A percentile compares a stretch with the other conserved stretches of the same genome.
Conservation (phyloP, 1,140 invertebrate genomes). For the Amyelois transitella region DNA sequence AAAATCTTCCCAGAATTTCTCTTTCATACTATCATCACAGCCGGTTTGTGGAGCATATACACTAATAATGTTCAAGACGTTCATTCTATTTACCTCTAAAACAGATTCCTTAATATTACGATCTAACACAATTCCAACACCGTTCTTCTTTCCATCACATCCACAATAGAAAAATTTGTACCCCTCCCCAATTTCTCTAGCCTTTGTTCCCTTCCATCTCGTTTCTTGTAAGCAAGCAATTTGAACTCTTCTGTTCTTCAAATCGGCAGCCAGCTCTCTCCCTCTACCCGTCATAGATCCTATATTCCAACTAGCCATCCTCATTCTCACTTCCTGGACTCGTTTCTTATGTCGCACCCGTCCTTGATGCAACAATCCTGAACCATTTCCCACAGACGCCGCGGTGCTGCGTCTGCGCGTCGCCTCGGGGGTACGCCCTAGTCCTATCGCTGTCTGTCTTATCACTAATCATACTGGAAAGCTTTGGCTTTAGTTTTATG, state of each 20-base stretch:
- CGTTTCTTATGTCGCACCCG: constrained; percentile 9
- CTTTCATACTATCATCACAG: constrained; percentile 15
- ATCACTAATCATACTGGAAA: no score
- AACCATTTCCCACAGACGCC: background rate
- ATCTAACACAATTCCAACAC: background rate
- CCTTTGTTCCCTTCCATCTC: constrained; percentile 19
- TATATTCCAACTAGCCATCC: constrained; percentile 11
- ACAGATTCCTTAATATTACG: background rate
- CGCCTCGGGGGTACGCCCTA: no score
- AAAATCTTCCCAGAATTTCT: constrained; percentile 12
- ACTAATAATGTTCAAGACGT: constrained; percentile 17
- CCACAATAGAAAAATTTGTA: constrained; percentile 14
- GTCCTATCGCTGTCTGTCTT: no score
- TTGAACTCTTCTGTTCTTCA: constrained; percentile 14
- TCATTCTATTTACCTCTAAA: constrained; percentile 17
- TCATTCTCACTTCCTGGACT: constrained; percentile 8
- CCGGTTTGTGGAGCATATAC: constrained; percentile 23
- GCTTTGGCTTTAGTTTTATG: no score
- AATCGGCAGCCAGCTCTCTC: constrained; percentile 11
- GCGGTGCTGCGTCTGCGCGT: no score
- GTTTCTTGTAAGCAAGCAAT: constrained; percentile 22
- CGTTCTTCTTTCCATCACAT: background rate
- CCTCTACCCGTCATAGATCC: constrained; percentile 15
- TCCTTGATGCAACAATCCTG: background rate
- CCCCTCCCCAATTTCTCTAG: constrained; percentile 17